Conservation (phyloP, 2,113 vertebrate genomes). For the Piliocolobus tephrosceles region DNA sequence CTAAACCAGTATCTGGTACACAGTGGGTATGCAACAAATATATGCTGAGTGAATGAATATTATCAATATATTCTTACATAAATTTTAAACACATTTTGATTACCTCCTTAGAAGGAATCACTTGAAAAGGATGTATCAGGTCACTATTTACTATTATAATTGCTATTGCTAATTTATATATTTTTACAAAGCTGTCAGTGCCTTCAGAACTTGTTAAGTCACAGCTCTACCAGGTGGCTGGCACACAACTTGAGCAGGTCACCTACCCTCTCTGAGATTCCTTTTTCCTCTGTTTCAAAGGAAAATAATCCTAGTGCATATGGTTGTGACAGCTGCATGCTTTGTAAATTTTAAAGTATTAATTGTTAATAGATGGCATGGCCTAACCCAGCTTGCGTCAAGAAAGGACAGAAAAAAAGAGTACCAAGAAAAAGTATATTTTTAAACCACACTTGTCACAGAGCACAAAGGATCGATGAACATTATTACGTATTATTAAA, state of each 20-base stretch:
- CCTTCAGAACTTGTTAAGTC: not conserved
- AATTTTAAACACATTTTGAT: constrained; percentile 30
- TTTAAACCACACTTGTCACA: not conserved
- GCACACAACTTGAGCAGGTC: not conserved
- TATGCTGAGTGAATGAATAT: not conserved
- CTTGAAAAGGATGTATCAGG: not conserved
- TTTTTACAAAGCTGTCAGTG: not conserved
- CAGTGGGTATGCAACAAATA: not conserved
- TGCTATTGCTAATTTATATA: not conserved
- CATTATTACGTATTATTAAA: constrained; percentile 1
- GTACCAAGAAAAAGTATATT: not conserved
- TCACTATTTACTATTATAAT: not conserved
- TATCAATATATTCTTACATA: not conserved
- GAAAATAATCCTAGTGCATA: constrained; percentile 20
- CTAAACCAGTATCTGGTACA: not conserved
- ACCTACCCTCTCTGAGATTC: not conserved
- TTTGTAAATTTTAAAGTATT: constrained; percentile 16
- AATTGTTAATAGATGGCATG: not conserved
- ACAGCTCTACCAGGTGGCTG: not conserved
- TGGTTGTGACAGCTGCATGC: not conserved
- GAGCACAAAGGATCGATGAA: not conserved
- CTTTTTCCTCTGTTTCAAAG: constrained; percentile 13
- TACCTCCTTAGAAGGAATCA: constrained; percentile 6
- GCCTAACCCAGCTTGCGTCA: not conserved
- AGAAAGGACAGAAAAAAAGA: not conserved